These are phyloP conservation scores for Daphoenositta chrysoptera DNA, from an alignment of 2,113 vertebrate genomes.

Conservation along the genomic window DNA sequence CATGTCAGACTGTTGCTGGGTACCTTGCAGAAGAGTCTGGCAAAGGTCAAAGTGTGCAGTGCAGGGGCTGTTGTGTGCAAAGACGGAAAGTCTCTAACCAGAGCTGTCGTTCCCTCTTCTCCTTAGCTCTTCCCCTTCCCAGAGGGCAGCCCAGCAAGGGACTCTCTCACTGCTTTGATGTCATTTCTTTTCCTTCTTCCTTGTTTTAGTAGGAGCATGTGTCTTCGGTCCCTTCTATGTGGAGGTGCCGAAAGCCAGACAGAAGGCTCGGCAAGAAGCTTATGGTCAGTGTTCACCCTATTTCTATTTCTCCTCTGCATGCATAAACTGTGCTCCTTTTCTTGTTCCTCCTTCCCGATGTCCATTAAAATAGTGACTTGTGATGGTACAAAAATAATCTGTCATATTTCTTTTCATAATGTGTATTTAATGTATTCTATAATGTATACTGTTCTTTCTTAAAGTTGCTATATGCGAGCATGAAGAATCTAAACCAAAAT, in stretches of 20 bases:
- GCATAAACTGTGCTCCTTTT: background rate
- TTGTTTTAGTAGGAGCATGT: background rate
- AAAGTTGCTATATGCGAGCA: background rate
- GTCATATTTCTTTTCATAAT: background rate
- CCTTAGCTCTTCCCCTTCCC: background rate
- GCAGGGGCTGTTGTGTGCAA: background rate
- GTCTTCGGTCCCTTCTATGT: background rate
- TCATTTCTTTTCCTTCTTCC: background rate
- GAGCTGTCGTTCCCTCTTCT: fast-evolving
- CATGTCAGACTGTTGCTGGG: background rate
- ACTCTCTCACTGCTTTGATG: background rate
- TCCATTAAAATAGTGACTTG: background rate
- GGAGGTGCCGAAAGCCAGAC: background rate
- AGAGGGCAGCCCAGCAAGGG: background rate
- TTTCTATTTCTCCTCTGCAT: background rate
- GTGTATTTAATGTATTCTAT: background rate
- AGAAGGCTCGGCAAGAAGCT: background rate
- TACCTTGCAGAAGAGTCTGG: background rate
- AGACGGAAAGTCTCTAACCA: background rate
- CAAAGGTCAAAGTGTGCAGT: background rate
- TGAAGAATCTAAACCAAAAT: background rate
- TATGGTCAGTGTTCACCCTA: background rate
- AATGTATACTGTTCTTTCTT: background rate
- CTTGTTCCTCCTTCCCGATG: background rate
- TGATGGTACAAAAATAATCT: background rate